Evolutionary conservation across 2,888 invertebrate species (phyloP).

Genomic region (Dorcus parallelipipedus): DNA sequence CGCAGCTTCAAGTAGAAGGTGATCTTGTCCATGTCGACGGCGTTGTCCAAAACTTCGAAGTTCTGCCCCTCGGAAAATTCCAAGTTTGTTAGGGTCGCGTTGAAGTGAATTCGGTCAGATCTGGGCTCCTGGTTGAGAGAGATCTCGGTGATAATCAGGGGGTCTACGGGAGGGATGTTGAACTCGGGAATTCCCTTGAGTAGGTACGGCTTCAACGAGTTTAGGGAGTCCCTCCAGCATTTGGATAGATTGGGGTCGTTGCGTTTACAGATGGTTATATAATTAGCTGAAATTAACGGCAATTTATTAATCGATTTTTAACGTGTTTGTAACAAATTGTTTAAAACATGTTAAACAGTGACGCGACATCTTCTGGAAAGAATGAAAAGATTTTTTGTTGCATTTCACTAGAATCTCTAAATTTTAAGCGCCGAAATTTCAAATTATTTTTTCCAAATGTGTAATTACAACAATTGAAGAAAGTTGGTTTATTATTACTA

Average conservation of each 20-base stretch:
- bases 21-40: constrained; percentile 1
- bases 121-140: constrained; percentile 30
- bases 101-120: constrained; percentile 30
- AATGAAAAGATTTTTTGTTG: too few relatives aligned
- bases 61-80: constrained; percentile 27
- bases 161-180: constrained; percentile 37
- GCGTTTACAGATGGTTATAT: constrained; percentile 30
- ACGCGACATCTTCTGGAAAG: too few relatives aligned
- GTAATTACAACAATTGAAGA: too few relatives aligned
- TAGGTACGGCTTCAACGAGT: constrained; percentile 30
- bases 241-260: constrained; percentile 34
- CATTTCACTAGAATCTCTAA: too few relatives aligned
- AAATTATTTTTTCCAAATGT: too few relatives aligned
- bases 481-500: too few relatives aligned
- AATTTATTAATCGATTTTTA: too few relatives aligned
- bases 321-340: too few relatives aligned
- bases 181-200: constrained; percentile 39
- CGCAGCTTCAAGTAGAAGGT: not conserved
- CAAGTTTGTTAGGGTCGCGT: constrained; percentile 30
- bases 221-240: constrained; percentile 34
- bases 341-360: too few relatives aligned
- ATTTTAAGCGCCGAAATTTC: too few relatives aligned
- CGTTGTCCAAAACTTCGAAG: constrained; percentile 27
- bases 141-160: constrained; percentile 31
- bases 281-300: constrained; percentile 17